Evolutionary conservation across 2,113 vertebrate species (phyloP).

Genomic region (Dendropsophus ebraccatus): DNA sequence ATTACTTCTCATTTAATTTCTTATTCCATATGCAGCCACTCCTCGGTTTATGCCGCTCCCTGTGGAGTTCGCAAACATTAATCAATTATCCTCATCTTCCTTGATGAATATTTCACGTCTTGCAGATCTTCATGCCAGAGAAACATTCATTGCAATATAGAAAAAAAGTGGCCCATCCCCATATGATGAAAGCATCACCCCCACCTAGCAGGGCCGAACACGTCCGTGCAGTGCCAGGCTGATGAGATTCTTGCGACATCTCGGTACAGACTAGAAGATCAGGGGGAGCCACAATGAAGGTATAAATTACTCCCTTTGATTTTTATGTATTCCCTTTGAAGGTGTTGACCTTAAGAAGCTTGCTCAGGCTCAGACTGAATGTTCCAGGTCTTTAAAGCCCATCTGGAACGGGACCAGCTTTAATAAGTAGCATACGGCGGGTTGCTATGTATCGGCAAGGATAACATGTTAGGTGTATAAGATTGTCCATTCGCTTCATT

Average conservation of each 20-base stretch:
- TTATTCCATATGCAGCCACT: not conserved
- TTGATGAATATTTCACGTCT: not conserved
- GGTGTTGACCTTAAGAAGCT: not conserved
- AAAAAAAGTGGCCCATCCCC: not conserved
- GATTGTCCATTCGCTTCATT: not conserved
- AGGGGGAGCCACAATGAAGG: not conserved
- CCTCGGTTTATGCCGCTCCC: not conserved
- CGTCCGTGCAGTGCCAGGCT: not conserved
- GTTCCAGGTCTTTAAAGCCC: not conserved
- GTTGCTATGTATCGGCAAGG: not conserved
- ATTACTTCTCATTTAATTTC: not conserved
- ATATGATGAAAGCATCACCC: conserved; percentile 8
- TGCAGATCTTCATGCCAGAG: not conserved
- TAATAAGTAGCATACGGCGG: not conserved
- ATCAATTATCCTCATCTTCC: not conserved
- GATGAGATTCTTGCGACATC: not conserved
- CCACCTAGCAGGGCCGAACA: not conserved
- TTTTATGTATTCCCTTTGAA: not conserved
- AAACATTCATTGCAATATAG: not conserved
- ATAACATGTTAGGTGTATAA: not conserved
- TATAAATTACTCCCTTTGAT: not conserved
- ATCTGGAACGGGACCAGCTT: not conserved
- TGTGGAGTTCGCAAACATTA: not conserved
- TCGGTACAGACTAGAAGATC: not conserved
- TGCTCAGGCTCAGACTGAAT: not conserved